Base-by-base conservation (phyloP, 1,140 invertebrate genomes). In the Carcinoscorpius rotundicauda region DNA sequence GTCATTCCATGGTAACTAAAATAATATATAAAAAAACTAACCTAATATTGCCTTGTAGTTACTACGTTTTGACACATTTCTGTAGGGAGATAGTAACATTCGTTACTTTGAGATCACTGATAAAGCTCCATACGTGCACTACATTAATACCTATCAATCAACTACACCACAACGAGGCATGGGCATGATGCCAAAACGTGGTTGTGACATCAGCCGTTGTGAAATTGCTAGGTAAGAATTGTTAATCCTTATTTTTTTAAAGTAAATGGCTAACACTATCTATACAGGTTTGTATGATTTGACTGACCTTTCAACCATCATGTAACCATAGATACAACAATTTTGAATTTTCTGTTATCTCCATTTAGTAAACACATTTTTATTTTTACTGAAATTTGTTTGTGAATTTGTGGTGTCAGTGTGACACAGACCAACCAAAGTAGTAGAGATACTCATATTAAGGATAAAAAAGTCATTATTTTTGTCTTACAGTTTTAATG, bases 121-220 rank as follows among this genome's bases (percentile, higher is more conserved):
- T 3, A 94, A 98, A 75, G 86, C 89, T 51, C 93, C 95, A 0
- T 97, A 93, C 76, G 91, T 97, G 62, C 94, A 98, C 77, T 99
- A 97, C 77, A 97, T 99, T 73, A 98, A 94, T 80, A 97, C 93
- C 73, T 91, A 93, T 83, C 86, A 93, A 82, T 93, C 91, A 50
- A 89, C 91, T 50, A 92, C 97, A 78, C 96, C 97, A 61, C 96
- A 99, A 77, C 82, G 96, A 82, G 96, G 94, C 73, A 91, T 99
- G 75, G 95, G 94, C 68, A 89, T 95, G 84, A 98, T 99, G 95
- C 94, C 94, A 68, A 99, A 99, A 81, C 82, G 97, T 74, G 97
- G 97, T 66, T 89, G 91, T 79, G 94, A 98, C 78, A 89, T 95
- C 55, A 88, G 85, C 66, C 87, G 84, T 64, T 94, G 91, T 80